phyloP scores from a whole-genome alignment of 2,888 invertebrate genomes.

The Agrotis clavis region DNA sequence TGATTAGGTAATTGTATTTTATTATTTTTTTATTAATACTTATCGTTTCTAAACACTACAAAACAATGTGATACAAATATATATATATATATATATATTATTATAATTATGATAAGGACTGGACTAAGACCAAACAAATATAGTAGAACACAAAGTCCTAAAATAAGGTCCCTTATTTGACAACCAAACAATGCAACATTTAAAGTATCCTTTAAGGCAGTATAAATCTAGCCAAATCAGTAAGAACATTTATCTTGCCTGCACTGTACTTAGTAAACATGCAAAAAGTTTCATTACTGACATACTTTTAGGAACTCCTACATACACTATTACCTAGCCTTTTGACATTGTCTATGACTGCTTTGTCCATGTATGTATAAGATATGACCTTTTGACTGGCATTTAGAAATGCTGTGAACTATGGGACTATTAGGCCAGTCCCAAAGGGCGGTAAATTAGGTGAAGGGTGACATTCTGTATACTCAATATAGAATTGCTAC shows the following conservation, averaged over 20 bases:
- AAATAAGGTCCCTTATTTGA: not conserved
- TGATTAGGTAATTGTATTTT: not conserved
- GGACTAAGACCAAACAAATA: not conserved
- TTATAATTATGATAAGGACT: not conserved
- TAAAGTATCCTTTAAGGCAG: not conserved
- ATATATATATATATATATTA: too few relatives aligned
- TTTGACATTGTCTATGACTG: constrained; percentile 4
- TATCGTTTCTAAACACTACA: not conserved
- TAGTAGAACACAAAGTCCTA: not conserved
- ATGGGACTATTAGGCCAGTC: constrained; percentile 20
- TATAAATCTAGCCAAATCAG: not conserved
- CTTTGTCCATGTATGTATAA: constrained; percentile 25
- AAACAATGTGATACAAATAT: not conserved
- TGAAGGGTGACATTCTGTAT: constrained; percentile 16
- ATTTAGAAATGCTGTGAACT: constrained; percentile 38
- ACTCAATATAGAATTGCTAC: not conserved
- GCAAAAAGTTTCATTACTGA: constrained; percentile 29
- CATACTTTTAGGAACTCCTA: constrained; percentile 17
- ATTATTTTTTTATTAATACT: not conserved
- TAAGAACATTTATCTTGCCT: too few relatives aligned
- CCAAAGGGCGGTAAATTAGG: constrained; percentile 26
- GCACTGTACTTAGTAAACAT: constrained; percentile 7
- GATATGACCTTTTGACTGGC: constrained; percentile 46
- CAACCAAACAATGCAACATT: constrained; percentile 7
- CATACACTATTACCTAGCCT: constrained; percentile 3